A percentile compares a stretch with the other conserved stretches of the same genome.
These are phyloP conservation scores for Sander vitreus DNA, from an alignment of 2,113 vertebrate species.

Conservation along the genomic window DNA sequence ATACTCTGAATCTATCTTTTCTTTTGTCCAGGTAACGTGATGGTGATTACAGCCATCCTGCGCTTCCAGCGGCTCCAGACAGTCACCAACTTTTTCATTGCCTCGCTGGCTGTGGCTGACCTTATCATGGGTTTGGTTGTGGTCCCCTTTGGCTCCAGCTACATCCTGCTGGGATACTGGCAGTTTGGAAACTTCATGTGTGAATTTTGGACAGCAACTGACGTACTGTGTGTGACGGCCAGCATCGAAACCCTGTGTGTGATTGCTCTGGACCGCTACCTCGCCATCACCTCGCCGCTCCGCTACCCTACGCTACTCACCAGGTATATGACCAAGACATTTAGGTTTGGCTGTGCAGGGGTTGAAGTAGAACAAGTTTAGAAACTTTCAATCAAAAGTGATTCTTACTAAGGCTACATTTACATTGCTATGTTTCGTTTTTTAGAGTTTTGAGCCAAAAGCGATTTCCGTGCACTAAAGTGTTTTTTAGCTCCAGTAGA, in stretches of 20 bases:
- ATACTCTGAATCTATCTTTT: not conserved
- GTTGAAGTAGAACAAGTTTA: not conserved
- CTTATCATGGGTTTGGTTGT: constrained; percentile 96
- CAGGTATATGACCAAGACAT: constrained; percentile 70
- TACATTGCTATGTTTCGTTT: too few species aligned
- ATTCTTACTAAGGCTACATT: not conserved
- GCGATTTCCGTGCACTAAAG: too few species aligned
- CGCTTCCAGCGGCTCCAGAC: constrained; percentile 95
- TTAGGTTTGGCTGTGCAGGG: not conserved
- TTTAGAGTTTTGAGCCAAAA: too few species aligned
- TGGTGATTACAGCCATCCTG: constrained; percentile 95
- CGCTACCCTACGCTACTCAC: constrained; percentile 94
- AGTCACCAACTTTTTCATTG: constrained; percentile 97
- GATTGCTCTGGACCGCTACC: constrained; percentile 96
- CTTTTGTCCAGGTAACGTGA: constrained; percentile 85
- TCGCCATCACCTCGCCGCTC: constrained; percentile 96
- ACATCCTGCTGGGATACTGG: constrained; percentile 92
- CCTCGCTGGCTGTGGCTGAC: constrained; percentile 95
- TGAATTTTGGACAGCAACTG: constrained; percentile 94
- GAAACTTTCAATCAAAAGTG: not conserved
- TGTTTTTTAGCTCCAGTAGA: too few species aligned
- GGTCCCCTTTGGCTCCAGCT: constrained; percentile 92
- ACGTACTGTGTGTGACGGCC: constrained; percentile 96
- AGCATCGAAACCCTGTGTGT: constrained; percentile 98
- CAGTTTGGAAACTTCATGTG: constrained; percentile 94